Evolutionary conservation across 2,797 vertebrate genomes (phyloP).

Genomic region (Staurois parvus): DNA sequence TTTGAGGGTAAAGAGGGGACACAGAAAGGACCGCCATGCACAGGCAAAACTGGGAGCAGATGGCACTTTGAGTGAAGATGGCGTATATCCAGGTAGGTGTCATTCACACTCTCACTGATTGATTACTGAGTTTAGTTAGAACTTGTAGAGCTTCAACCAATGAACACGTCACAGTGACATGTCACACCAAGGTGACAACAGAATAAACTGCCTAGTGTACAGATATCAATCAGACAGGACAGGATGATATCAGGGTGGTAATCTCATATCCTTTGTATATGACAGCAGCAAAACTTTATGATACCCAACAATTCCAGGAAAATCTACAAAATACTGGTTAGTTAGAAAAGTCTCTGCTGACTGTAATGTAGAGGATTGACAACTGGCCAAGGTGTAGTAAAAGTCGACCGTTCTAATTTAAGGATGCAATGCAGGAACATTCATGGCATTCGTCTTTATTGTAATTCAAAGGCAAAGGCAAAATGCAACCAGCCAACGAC

Average conservation of each 20-base stretch:
- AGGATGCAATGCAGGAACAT: too few relatives aligned
- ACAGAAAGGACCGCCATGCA: slow-evolving; percentile 49
- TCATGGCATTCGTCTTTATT: too few relatives aligned
- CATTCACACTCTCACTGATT: slow-evolving; percentile 25
- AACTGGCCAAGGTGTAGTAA: too few relatives aligned
- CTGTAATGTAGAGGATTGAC: too few relatives aligned
- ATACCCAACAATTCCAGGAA: not conserved
- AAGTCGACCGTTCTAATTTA: too few relatives aligned
- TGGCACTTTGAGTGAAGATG: slow-evolving; percentile 53
- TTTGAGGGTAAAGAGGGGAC: slow-evolving; percentile 69
- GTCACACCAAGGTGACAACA: not conserved
- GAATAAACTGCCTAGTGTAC: not conserved
- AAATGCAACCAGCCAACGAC: too few relatives aligned
- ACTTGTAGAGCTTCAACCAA: slow-evolving; percentile 32
- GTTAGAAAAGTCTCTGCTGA: too few relatives aligned
- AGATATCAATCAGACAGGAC: not conserved
- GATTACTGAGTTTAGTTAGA: slow-evolving; percentile 14
- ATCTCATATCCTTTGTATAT: not conserved
- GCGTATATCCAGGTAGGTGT: slow-evolving; percentile 60
- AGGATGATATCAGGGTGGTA: not conserved
- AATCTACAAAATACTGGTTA: too few relatives aligned
- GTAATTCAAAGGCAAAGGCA: too few relatives aligned
- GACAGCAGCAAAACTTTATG: not conserved
- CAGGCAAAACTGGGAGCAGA: slow-evolving; percentile 34
- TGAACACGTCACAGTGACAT: slow-evolving; percentile 5